These are phyloP conservation scores for Polyodon spathula DNA, from an alignment of 2,113 vertebrate species.

Conservation along the genomic window DNA sequence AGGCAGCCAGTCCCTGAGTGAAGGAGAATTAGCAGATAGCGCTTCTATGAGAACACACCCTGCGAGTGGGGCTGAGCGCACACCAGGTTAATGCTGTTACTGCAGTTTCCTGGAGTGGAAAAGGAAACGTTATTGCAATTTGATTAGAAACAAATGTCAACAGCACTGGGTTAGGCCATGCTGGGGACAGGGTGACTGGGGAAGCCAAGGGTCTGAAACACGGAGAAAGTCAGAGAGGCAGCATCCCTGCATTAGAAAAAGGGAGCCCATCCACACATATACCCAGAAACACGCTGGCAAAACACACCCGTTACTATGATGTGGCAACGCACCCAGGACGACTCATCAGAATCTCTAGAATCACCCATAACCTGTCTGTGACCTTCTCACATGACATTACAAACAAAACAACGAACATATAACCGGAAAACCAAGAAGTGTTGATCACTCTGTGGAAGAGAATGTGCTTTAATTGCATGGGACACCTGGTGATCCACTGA, in stretches of 20 bases:
- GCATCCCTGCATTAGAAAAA: neutral
- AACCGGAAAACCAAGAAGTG: no score
- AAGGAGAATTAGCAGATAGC: slow-evolving; percentile 25
- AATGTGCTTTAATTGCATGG: no score
- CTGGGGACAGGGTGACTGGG: slow-evolving; percentile 17
- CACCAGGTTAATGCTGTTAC: slow-evolving; percentile 55
- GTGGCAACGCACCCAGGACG: no score
- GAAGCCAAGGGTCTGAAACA: slow-evolving; percentile 11
- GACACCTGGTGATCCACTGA: no score
- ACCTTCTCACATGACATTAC: no score
- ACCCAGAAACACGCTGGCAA: no score
- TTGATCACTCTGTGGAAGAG: no score
- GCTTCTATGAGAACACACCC: slow-evolving; percentile 8
- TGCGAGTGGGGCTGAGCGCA: slow-evolving; percentile 11
- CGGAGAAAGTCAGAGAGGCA: slow-evolving; percentile 16
- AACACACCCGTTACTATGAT: no score
- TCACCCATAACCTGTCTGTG: no score
- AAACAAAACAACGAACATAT: no score
- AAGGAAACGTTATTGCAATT: slow-evolving; percentile 40
- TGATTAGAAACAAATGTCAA: slow-evolving; percentile 66
- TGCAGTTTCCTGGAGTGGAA: slow-evolving; percentile 49
- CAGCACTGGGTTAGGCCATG: slow-evolving; percentile 37
- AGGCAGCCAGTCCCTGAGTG: slow-evolving; percentile 18
- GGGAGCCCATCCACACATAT: no score
- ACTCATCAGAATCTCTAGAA: no score